phyloP scores from a whole-genome alignment of 2,113 vertebrate species.

The Sporophila hypoxantha region DNA sequence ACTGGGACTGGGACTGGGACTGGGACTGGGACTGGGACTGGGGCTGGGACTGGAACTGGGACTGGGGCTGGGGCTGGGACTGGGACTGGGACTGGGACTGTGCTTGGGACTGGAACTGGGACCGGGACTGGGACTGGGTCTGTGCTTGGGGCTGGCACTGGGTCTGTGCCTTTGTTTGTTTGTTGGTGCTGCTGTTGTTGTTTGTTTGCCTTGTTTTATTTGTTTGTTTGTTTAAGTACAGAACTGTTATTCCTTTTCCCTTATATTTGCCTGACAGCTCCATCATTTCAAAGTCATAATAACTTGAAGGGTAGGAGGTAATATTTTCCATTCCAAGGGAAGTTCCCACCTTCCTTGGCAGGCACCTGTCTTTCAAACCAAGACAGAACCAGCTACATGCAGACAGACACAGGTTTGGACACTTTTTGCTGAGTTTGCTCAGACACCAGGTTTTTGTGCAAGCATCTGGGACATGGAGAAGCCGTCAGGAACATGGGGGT shows the following conservation, averaged over 20 bases:
- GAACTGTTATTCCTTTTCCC: not conserved
- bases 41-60: too few relatives aligned
- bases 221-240: not conserved
- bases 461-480: fast-evolving
- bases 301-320: not conserved
- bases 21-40: too few relatives aligned
- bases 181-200: not conserved
- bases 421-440: not conserved
- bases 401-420: fast-evolving
- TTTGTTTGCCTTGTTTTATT: not conserved
- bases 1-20: too few relatives aligned
- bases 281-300: not conserved
- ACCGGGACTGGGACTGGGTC: too few relatives aligned
- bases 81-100: fast-evolving
- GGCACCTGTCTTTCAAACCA: not conserved
- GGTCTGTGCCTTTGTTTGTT: not conserved
- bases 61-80: too few relatives aligned
- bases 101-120: too few relatives aligned
- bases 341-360: fast-evolving
- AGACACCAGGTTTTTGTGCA: not conserved
- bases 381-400: not conserved
- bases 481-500: fast-evolving
- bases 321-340: not conserved
- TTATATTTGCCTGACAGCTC: not conserved
- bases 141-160: too few relatives aligned